Evolutionary conservation across 2,888 invertebrate genomes (phyloP).

Genomic region (Trissoscelio sp.): DNA sequence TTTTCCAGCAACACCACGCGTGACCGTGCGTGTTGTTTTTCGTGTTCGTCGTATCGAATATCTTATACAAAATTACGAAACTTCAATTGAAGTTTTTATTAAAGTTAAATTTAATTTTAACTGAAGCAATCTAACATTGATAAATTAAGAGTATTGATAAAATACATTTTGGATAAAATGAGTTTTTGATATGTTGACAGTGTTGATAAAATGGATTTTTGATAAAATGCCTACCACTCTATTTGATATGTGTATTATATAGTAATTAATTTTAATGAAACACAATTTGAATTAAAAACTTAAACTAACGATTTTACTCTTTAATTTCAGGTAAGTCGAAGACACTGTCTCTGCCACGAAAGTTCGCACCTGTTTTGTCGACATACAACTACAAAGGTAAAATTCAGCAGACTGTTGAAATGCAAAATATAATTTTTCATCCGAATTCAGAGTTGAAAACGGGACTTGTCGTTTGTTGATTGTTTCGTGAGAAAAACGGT

Average conservation of each 20-base stretch:
- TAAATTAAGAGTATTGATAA: no score
- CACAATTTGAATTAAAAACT: no score
- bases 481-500: conserved; percentile 28
- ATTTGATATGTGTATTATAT: no score
- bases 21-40: conserved; percentile 53
- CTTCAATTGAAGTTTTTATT: no score
- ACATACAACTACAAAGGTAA: conserved; percentile 77
- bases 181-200: no score
- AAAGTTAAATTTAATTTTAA: no score
- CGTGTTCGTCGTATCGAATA: conserved; percentile 18
- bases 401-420: background rate
- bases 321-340: conserved; percentile 86
- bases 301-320: conserved; percentile 21
- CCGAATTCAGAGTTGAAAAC: no score
- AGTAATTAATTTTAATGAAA: background rate
- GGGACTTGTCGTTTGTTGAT: conserved; percentile 35
- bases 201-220: no score
- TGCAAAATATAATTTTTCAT: conserved; percentile 14
- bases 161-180: no score
- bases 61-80: conserved; percentile 11
- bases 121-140: no score
- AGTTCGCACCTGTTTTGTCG: conserved; percentile 77
- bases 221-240: no score
- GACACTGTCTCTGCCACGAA: conserved; percentile 83
- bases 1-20: conserved; percentile 67